Evolutionary conservation across 2,888 invertebrate genomes (phyloP), one percentile per base, ranked within the genome.

Genomic region (Dimorphilus gyrociliatus): DNA sequence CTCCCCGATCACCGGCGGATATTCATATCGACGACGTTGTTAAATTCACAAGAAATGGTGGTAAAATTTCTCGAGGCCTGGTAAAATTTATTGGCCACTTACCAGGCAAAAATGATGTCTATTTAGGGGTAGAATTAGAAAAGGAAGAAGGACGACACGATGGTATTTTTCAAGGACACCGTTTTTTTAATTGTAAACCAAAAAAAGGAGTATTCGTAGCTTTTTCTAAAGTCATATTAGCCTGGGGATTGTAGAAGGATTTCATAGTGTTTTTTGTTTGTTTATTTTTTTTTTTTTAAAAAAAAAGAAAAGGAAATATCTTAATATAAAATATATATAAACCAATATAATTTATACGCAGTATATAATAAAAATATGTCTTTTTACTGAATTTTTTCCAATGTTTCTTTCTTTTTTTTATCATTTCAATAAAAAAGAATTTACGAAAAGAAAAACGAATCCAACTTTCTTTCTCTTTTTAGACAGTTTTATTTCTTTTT

Each of bases 81-180:
- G 55, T 61, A 12, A 54, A 54, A 35, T 61, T 51, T 40, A 46
- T 61, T 7, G 61, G 61, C 3, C 56, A 55, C 33, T 43, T 61
- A 12, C 60, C 58, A 6, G 56, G 53, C 3, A 44, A 55, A 26
- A 51, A 50, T 25, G 59, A 60, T 37, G 47, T 49, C 7, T 61
- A 59, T 37, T 44, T 60, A 1, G 61, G 61, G 1, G 46, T 61
- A 19, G 60, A 61, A 36, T 41, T 61, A n/a, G 56, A 60, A 32
- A 50, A 53, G 37, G 59, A 60, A 47, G 60, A 58, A 31, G 60
- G 60, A 3, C 59, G 56, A 38, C 61, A 61, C 48, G 60, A 60
- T 46, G 61, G 61, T 19, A 45, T 50, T 12, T 61, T 57, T 45
- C 55, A 60, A 35, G 55, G 46, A 4, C 40, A 50, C 8, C 39